Evolutionary conservation across 2,797 vertebrate species (phyloP).

Genomic region (Pseudotriccus pelzelni): DNA sequence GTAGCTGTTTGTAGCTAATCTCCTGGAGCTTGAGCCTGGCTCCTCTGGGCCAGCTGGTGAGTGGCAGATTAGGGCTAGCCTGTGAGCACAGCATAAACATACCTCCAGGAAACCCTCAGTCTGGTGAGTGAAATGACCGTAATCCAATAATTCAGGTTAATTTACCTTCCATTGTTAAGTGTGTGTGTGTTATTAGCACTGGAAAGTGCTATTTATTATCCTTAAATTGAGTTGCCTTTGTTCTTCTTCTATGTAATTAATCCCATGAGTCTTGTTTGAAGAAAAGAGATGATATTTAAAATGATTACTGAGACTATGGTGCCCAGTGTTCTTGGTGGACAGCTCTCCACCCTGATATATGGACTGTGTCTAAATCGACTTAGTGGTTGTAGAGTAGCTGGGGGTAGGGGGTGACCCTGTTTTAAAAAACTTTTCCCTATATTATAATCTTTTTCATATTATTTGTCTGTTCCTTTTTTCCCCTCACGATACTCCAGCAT

Average conservation of each 20-base stretch:
- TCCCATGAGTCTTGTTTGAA: neutral
- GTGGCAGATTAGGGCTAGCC: neutral
- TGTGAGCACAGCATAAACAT: neutral
- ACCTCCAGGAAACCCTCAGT: neutral
- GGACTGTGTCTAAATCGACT: neutral
- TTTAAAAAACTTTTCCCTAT: neutral
- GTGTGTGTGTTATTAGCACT: neutral
- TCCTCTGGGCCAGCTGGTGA: neutral
- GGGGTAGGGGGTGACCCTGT: rapidly evolving
- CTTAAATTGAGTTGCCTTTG: conserved; percentile 12
- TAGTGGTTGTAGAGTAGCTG: neutral
- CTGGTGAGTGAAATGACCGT: neutral
- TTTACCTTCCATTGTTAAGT: neutral
- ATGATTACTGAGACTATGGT: neutral
- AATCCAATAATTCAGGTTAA: conserved; percentile 30
- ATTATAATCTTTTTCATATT: neutral
- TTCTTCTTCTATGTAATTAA: neutral
- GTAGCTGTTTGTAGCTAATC: neutral
- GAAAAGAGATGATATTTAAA: neutral
- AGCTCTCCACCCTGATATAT: neutral
- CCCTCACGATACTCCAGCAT: neutral
- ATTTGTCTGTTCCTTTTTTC: neutral
- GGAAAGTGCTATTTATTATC: neutral
- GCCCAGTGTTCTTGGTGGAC: neutral
- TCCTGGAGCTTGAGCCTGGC: neutral